Base-by-base conservation (phyloP, 2,797 vertebrate species). In the Salmo trutta region DNA sequence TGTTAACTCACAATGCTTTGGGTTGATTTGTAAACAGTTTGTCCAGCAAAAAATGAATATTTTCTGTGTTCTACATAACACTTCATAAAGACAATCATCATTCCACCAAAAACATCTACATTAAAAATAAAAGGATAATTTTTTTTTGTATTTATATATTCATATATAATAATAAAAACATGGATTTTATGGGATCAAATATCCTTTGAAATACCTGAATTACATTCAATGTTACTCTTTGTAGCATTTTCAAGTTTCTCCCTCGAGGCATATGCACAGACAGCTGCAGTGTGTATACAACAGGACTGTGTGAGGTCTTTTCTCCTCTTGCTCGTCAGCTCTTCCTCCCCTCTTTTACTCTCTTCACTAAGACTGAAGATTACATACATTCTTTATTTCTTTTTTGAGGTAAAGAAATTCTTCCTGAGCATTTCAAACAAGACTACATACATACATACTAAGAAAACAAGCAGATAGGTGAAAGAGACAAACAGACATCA, bases 141-240 rank as follows among this genome's bases (percentile, higher is more conserved):
- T 59, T 47, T 36, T 54, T 56, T 56, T 62, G 76, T 87, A 89
- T 92, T 92, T 89, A 94, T 93, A 93, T 93, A 92, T 91, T 91
- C 91, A 93, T 94, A 94, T 92, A 94, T 93, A 95, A 94, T 93
- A 95, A 94, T 93, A 89, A 93, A 94, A 94, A 93, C 91, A 91
- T 93, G 92, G 87, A 94, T 94, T 21, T 94, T 94, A 95, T 95
- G 94, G 94, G 94, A 94, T 94, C 93, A 95, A 94, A 95, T 94
- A 94, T 95, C 91, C 90, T 94, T 93, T 95, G 93, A 95, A 95
- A 94, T 95, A 96, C 94, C 95, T 95, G 91, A 95, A 96, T 96
- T 99, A 98, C 97, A 98, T 98, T 99, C 98, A 95, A 94, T 93
- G 93, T 95, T 95, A 95, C 92, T 95, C 95, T 96, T 95, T 94